Evolutionary conservation across 2,113 vertebrate genomes (phyloP).

Genomic region (Cottus gobio): DNA sequence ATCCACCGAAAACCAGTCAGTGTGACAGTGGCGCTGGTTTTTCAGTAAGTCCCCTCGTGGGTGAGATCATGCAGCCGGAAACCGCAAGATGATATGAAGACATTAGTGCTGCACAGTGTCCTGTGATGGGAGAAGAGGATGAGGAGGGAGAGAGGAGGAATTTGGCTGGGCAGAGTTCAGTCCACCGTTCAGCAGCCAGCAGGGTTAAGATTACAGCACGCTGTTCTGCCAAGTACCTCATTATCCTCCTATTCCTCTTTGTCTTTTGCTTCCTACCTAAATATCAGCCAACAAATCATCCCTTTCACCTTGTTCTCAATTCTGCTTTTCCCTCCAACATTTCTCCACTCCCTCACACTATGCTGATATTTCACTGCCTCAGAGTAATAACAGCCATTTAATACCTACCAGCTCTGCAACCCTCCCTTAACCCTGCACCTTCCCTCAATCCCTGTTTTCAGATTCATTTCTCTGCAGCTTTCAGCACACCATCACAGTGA

Average conservation of each 20-base stretch:
- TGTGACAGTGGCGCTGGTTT: conserved; percentile 30
- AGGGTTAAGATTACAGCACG: conserved; percentile 55
- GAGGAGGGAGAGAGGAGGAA: conserved; percentile 28
- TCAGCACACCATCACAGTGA: conserved; percentile 21
- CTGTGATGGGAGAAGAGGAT: conserved; percentile 31
- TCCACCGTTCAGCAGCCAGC: conserved; percentile 25
- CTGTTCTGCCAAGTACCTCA: conserved; percentile 40
- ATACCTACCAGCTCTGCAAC: conserved; percentile 21
- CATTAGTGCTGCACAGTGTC: conserved; percentile 50
- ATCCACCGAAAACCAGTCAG: too few relatives aligned
- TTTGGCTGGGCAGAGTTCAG: conserved; percentile 21
- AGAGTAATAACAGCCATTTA: conserved; percentile 28
- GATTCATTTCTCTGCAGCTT: conserved; percentile 45
- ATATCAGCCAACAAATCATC: conserved; percentile 51
- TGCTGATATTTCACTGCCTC: conserved; percentile 40
- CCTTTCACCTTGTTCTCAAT: conserved; percentile 25
- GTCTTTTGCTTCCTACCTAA: conserved; percentile 30
- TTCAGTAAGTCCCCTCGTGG: conserved; percentile 48
- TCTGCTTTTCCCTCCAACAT: conserved; percentile 26
- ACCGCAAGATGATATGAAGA: conserved; percentile 62
- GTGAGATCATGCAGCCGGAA: conserved; percentile 62
- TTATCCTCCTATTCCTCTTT: conserved; percentile 40
- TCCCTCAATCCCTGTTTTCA: conserved; percentile 17
- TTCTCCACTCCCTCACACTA: conserved; percentile 6
- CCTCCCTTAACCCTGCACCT: conserved; percentile 7